phyloP scores from a whole-genome alignment of 2,797 vertebrate genomes.

The Molossus molossus region DNA sequence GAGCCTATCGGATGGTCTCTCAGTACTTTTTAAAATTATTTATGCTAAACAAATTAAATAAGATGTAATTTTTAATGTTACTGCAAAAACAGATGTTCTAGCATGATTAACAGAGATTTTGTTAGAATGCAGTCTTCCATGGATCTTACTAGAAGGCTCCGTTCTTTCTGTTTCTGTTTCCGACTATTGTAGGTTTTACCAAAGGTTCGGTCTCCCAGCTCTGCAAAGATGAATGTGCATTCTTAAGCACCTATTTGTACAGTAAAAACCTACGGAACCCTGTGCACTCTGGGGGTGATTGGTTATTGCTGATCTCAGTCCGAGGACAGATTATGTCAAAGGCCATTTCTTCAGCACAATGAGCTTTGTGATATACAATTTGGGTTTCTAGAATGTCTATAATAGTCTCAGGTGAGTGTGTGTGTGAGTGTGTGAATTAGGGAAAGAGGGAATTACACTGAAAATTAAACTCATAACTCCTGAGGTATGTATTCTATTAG shows the following conservation, averaged over 20 bases:
- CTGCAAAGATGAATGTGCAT: neutral
- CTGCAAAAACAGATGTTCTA: slow-evolving; percentile 11
- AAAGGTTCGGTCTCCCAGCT: neutral
- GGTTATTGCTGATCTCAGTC: neutral
- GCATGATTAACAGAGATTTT: neutral
- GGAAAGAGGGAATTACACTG: neutral
- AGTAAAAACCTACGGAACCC: slow-evolving; percentile 2
- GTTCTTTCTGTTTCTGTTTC: neutral
- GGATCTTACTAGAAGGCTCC: neutral
- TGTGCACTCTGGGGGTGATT: neutral
- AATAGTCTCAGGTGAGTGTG: neutral
- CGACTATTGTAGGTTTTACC: neutral
- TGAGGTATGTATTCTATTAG: neutral
- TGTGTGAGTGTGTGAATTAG: neutral
- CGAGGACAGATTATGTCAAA: neutral
- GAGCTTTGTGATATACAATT: slow-evolving; percentile 4
- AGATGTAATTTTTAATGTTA: neutral
- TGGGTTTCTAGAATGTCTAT: neutral
- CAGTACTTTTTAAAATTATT: slow-evolving; percentile 37
- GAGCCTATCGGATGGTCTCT: slow-evolving; percentile 4
- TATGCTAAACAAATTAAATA: slow-evolving; percentile 15
- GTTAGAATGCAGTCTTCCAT: neutral
- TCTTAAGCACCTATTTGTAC: neutral
- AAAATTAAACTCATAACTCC: slow-evolving; percentile 42
- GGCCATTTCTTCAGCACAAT: neutral